Evolutionary conservation across 2,888 invertebrate species (phyloP).

Genomic region (Phaonia tiefii): DNA sequence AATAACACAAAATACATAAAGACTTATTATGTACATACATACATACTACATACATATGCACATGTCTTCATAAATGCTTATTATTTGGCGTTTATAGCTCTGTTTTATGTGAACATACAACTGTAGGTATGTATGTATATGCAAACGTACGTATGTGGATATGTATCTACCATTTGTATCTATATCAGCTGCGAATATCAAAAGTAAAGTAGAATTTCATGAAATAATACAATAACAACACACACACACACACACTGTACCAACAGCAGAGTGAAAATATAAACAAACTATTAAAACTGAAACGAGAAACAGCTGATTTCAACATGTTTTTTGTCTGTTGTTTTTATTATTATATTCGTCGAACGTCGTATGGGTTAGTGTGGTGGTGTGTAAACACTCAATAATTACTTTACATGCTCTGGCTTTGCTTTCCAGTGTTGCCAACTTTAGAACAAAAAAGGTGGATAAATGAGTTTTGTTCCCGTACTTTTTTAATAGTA

Average conservation of each 20-base stretch:
- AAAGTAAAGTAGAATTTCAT: slow-evolving; percentile 51
- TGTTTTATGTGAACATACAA: no score
- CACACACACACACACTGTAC: slow-evolving; percentile 34
- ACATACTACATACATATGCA: slow-evolving; percentile 27
- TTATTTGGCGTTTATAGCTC: neutral
- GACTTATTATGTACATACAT: slow-evolving; percentile 16
- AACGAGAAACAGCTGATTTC: slow-evolving; percentile 62
- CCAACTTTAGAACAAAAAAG: no score
- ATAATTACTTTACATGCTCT: slow-evolving; percentile 14
- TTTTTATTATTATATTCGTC: slow-evolving; percentile 62
- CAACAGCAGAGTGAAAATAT: slow-evolving; percentile 47
- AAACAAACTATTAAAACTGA: slow-evolving; percentile 53
- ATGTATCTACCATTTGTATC: slow-evolving; percentile 35
- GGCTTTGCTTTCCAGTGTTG: no score
- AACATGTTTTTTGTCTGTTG: slow-evolving; percentile 55
- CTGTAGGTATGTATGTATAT: neutral
- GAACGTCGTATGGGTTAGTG: slow-evolving; percentile 61
- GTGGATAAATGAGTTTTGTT: no score
- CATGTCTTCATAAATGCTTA: neutral
- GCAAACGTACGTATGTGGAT: slow-evolving; percentile 9
- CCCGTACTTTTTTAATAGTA: no score
- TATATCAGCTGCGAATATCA: slow-evolving; percentile 56
- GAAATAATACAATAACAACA: slow-evolving; percentile 41
- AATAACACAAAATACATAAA: neutral
- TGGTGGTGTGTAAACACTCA: slow-evolving; percentile 34